These are phyloP conservation scores for Cyphomyrus discorhynchus DNA, from an alignment of 2,113 vertebrate genomes.

Conservation along the genomic window DNA sequence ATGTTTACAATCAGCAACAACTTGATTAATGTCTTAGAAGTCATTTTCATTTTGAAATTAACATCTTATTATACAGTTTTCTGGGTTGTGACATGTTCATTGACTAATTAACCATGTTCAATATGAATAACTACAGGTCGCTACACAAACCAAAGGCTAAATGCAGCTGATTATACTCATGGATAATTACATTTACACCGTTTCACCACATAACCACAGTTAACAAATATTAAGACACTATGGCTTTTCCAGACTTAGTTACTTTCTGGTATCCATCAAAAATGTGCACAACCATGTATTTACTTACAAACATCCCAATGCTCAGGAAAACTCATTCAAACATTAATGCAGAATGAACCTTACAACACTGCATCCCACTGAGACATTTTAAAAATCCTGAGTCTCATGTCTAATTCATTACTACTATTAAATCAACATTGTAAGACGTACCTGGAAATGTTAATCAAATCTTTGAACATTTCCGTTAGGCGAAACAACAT, in stretches of 20 bases:
- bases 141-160: not conserved
- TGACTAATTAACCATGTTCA: not conserved
- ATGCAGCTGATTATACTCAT: not conserved
- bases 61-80: not conserved
- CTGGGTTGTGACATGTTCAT: not conserved
- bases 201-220: not conserved
- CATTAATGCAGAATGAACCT: not conserved
- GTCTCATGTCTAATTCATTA: not conserved
- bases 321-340: not conserved
- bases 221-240: not conserved
- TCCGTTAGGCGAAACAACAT: not conserved
- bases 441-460: not conserved
- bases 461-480: not conserved
- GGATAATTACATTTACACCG: not conserved
- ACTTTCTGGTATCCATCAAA: not conserved
- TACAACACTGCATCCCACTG: not conserved
- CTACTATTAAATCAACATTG: not conserved
- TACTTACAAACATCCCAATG: not conserved
- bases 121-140: not conserved
- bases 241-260: not conserved
- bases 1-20: not conserved
- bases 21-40: not conserved
- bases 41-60: not conserved
- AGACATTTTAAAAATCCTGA: not conserved
- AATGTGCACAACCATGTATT: not conserved